These are phyloP conservation scores for Tanytarsus gracilentus DNA, from an alignment of 2,888 invertebrate genomes.

Conservation along the genomic window DNA sequence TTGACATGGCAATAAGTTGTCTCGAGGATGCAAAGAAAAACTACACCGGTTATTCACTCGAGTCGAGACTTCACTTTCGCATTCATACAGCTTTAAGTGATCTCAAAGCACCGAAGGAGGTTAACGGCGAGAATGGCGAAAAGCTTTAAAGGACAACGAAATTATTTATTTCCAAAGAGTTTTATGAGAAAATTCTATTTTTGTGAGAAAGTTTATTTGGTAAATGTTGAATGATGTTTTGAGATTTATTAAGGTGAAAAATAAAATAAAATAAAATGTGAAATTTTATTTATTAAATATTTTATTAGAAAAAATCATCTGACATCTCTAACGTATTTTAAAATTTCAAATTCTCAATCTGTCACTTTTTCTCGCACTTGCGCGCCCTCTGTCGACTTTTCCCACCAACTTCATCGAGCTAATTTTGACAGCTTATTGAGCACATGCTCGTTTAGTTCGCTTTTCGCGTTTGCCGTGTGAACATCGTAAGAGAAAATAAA, in stretches of 20 bases:
- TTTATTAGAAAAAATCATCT: no score
- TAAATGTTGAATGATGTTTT: neutral
- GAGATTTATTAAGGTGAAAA: no score
- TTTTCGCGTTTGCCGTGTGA: neutral
- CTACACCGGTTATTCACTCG: constrained; percentile 77
- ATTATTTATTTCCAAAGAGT: neutral
- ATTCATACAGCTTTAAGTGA: constrained; percentile 63
- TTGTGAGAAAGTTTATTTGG: neutral
- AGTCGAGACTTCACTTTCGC: constrained; percentile 81
- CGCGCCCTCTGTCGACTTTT: no score
- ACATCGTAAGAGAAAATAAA: neutral
- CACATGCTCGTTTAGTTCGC: no score
- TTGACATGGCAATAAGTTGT: constrained; percentile 56
- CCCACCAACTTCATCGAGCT: no score
- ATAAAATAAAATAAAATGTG: no score
- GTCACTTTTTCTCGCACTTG: no score
- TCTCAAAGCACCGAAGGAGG: constrained; percentile 32
- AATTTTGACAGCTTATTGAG: no score
- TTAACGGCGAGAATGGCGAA: constrained; percentile 14
- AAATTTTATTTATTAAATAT: no score
- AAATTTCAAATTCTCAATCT: no score
- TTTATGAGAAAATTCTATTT: neutral
- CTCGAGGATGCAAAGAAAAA: constrained; percentile 83
- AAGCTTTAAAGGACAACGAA: neutral
- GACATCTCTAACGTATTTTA: no score